These are phyloP conservation scores for Himalopsyche kuldschensis DNA, from an alignment of 2,888 invertebrate species.

Conservation along the genomic window DNA sequence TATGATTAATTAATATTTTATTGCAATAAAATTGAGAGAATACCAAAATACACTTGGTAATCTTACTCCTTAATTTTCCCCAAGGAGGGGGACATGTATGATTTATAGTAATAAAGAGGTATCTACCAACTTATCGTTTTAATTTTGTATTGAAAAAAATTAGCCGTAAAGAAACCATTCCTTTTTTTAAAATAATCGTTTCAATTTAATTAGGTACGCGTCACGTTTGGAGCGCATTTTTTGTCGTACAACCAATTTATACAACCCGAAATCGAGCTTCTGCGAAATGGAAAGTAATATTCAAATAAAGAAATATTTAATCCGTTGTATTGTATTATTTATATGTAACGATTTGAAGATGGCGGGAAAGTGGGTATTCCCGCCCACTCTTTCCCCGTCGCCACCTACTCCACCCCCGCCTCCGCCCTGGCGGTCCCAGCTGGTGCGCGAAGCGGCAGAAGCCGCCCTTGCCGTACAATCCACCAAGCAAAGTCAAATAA, in stretches of 20 bases:
- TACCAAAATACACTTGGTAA: too few relatives aligned
- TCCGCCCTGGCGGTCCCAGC: slow-evolving; percentile 23
- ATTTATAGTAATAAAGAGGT: too few relatives aligned
- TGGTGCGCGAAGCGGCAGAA: slow-evolving; percentile 7
- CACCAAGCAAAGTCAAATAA: slow-evolving; percentile 7
- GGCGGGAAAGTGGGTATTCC: neutral
- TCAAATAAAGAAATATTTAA: slow-evolving; percentile 2
- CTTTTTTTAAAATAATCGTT: too few relatives aligned
- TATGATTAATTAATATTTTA: too few relatives aligned
- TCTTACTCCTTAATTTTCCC: too few relatives aligned
- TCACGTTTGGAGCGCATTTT: neutral
- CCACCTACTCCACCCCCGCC: neutral
- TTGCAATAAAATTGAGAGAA: too few relatives aligned
- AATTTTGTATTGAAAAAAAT: too few relatives aligned
- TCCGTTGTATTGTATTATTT: slow-evolving; percentile 4
- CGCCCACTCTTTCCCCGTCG: neutral
- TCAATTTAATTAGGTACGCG: too few relatives aligned
- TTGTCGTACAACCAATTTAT: neutral
- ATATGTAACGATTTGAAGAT: slow-evolving; percentile 6
- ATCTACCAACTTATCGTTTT: too few relatives aligned
- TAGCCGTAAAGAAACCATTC: too few relatives aligned
- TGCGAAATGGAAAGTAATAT: neutral
- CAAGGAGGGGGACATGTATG: too few relatives aligned
- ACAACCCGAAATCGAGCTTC: neutral
- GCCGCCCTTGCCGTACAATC: slow-evolving; percentile 18